Conservation (phyloP, 2,888 invertebrate species). For the Salpingus planirostris region DNA sequence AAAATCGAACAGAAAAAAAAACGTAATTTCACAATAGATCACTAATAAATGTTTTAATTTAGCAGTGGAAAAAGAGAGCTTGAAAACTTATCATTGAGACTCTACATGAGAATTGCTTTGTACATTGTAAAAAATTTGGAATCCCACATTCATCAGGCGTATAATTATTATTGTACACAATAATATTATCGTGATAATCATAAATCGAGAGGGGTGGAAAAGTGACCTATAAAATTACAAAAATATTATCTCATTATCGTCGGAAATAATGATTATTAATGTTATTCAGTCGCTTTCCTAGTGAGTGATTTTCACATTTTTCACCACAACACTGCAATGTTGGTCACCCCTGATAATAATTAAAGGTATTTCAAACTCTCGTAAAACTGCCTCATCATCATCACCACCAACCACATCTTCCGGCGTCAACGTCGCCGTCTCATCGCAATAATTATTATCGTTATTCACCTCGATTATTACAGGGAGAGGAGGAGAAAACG, state of each 20-base stretch:
- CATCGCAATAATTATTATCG: not conserved
- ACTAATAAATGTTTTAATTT: too few species aligned
- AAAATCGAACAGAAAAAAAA: too few species aligned
- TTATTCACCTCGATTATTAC: not conserved
- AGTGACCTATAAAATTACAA: conserved; percentile 13
- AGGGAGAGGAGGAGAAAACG: not conserved
- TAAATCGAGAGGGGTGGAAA: too few species aligned
- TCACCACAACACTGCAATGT: conserved; percentile 21
- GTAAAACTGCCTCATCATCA: conserved; percentile 14
- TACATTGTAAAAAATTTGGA: conserved; percentile 3
- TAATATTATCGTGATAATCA: too few species aligned
- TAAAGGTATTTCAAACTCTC: conserved; percentile 29
- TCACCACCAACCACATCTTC: too few species aligned
- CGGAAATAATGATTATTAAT: too few species aligned
- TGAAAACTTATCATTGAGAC: conserved; percentile 15
- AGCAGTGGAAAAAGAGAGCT: conserved; percentile 20
- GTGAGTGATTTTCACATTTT: too few species aligned
- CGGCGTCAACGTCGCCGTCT: too few species aligned
- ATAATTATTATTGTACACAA: too few species aligned
- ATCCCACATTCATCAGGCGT: too few species aligned
- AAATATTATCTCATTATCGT: conserved; percentile 9
- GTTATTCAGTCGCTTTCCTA: too few species aligned
- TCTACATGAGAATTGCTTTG: conserved; percentile 14
- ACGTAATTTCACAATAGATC: too few species aligned
- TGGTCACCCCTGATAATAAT: conserved; percentile 23